phyloP scores from a whole-genome alignment of 2,797 vertebrate genomes.

The Chaetodon trifasciatus region DNA sequence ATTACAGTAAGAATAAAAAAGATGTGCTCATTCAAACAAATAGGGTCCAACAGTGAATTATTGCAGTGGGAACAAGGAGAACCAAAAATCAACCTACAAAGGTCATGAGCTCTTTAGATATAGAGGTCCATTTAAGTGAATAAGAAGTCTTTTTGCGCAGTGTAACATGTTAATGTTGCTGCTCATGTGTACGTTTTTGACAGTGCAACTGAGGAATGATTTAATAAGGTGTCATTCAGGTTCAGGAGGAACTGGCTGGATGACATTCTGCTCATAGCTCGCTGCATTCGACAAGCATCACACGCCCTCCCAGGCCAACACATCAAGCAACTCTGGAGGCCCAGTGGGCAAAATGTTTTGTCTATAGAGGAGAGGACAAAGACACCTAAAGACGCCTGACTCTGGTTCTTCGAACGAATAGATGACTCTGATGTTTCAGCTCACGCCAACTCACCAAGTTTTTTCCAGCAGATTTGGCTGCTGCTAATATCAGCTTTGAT shows the following conservation, averaged over 20 bases:
- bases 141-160: background rate
- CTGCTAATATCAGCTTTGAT: constrained; percentile 32
- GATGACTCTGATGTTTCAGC: constrained; percentile 13
- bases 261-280: constrained; percentile 84
- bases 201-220: constrained; percentile 61
- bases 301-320: constrained; percentile 71
- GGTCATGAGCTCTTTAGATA: background rate
- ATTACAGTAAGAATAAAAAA: background rate
- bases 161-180: background rate
- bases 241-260: constrained; percentile 77
- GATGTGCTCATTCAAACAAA: background rate
- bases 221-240: constrained; percentile 60
- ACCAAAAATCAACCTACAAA: background rate
- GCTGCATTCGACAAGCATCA: constrained; percentile 44
- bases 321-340: constrained; percentile 20
- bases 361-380: constrained; percentile 9
- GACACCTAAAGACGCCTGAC: background rate
- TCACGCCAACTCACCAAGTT: background rate
- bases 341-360: constrained; percentile 27
- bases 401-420: background rate
- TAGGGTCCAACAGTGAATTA: background rate
- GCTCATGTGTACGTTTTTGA: constrained; percentile 1
- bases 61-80: background rate
- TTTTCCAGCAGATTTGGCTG: constrained; percentile 1
- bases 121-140: background rate